These are phyloP conservation scores for Caligus rogercresseyi DNA, from an alignment of 1,140 invertebrate genomes.

Conservation along the genomic window DNA sequence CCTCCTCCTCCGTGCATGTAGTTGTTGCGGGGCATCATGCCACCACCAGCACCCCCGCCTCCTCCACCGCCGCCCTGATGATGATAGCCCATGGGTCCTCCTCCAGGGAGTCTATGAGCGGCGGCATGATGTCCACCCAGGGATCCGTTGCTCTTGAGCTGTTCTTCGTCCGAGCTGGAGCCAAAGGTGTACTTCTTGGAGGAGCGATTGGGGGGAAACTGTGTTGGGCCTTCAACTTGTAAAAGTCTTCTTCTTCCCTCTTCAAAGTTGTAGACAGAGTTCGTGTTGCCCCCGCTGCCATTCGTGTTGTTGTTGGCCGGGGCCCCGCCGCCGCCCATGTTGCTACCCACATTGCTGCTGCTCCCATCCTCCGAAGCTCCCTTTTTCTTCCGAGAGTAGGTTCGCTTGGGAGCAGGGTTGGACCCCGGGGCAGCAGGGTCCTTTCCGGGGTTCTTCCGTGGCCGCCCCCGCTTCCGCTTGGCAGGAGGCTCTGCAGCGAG, in stretches of 20 bases:
- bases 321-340: background rate
- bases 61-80: background rate
- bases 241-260: constrained; percentile 10
- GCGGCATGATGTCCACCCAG: background rate
- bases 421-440: constrained; percentile 2
- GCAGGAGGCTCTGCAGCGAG: background rate
- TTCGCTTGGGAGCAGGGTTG: no score
- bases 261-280: constrained; percentile 14
- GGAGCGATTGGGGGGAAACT: background rate
- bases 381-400: constrained; percentile 15
- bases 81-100: background rate
- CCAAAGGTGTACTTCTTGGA: constrained; percentile 6
- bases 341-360: background rate
- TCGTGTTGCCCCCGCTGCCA: background rate
- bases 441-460: constrained; percentile 6
- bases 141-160: no score
- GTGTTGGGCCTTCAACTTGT: background rate
- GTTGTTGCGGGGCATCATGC: background rate
- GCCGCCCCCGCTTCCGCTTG: constrained; percentile 10
- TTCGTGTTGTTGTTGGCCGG: background rate
- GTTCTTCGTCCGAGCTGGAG: constrained; percentile 2
- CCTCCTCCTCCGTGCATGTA: background rate
- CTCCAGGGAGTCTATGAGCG: background rate
- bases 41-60: background rate
- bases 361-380: background rate